phyloP scores from a whole-genome alignment of 2,797 vertebrate genomes.

The Echeneis naucrates region DNA sequence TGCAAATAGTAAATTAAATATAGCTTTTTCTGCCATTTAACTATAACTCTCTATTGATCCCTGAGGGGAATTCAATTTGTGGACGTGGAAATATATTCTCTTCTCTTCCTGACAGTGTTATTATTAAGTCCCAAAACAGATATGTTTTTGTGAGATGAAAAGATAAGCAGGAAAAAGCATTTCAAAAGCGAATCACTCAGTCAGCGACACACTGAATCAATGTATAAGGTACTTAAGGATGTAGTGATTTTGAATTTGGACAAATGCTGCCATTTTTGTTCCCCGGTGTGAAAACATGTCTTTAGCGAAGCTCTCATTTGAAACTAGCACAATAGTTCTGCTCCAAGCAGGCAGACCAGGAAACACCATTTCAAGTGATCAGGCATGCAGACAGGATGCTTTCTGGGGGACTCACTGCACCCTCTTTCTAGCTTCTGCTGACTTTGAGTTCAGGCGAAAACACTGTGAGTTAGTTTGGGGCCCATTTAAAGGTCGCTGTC shows the following conservation, averaged over 20 bases:
- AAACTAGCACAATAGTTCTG: background rate
- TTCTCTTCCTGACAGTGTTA: conserved; percentile 27
- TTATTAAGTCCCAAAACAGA: conserved; percentile 45
- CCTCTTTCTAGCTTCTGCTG: background rate
- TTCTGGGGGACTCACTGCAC: background rate
- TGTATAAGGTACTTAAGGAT: background rate
- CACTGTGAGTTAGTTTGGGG: conserved; percentile 6
- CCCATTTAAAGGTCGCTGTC: conserved; percentile 36
- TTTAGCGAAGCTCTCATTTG: background rate
- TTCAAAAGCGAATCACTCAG: too few species aligned
- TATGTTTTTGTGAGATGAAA: conserved; percentile 3
- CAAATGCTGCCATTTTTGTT: background rate
- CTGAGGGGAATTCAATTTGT: conserved; percentile 63
- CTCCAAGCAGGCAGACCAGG: background rate
- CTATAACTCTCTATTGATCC: conserved; percentile 58
- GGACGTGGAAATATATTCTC: conserved; percentile 30
- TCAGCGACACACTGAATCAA: background rate
- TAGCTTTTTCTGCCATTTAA: conserved; percentile 58
- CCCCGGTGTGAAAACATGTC: background rate
- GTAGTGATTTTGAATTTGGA: background rate
- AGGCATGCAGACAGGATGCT: background rate
- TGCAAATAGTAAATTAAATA: conserved; percentile 63
- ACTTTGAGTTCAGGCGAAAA: background rate
- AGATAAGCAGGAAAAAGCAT: background rate
- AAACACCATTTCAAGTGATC: background rate